Evolutionary conservation across 1,140 invertebrate genomes (phyloP).

Genomic region (Ladona fulva): DNA sequence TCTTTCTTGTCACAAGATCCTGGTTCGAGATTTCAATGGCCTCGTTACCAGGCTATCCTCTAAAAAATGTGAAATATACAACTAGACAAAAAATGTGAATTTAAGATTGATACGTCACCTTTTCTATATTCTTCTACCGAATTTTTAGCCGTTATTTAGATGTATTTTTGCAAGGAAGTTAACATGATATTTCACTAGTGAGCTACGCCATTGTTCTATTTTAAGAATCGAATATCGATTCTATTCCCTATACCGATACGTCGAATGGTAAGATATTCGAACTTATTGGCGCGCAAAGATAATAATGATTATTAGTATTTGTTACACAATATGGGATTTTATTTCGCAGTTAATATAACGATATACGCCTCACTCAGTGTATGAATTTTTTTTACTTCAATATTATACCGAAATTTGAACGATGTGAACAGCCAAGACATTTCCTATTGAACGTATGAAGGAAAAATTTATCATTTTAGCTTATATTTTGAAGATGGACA

Average conservation of each 20-base stretch:
- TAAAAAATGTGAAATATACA: neutral
- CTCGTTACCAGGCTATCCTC: neutral
- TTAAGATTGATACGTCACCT: neutral
- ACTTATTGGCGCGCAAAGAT: neutral
- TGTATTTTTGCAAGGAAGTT: neutral
- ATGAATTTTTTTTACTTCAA: too few species aligned
- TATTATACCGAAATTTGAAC: too few species aligned
- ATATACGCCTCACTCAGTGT: too few species aligned
- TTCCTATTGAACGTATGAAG: too few species aligned
- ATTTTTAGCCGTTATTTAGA: neutral
- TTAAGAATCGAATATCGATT: neutral
- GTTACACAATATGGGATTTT: too few species aligned
- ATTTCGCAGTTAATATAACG: too few species aligned
- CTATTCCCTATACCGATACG: neutral
- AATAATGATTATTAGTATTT: too few species aligned
- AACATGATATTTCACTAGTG: neutral
- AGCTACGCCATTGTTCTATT: neutral
- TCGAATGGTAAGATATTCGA: neutral
- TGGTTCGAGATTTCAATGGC: conserved; percentile 8
- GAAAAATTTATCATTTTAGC: too few species aligned
- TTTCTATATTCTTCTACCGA: neutral
- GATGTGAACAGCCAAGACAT: too few species aligned
- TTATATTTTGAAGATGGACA: too few species aligned
- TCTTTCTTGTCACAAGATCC: neutral
- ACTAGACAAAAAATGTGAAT: neutral